A percentile compares a stretch with the other conserved stretches of the same genome.
These are phyloP conservation scores for Megaustenia siamemsis DNA, from an alignment of 2,888 invertebrate species.

Conservation along the genomic window DNA sequence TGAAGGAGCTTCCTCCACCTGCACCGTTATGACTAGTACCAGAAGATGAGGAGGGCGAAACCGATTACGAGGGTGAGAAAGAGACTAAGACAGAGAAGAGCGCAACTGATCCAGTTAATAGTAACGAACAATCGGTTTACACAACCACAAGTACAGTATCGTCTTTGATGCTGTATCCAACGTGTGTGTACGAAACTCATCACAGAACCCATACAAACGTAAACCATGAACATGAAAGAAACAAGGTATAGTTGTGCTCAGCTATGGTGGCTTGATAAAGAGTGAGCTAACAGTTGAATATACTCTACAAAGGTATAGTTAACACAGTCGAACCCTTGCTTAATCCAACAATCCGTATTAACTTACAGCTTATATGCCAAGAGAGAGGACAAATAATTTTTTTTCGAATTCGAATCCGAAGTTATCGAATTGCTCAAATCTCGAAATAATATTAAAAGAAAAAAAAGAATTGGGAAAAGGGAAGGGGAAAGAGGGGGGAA, in stretches of 20 bases:
- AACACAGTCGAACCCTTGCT: too few species aligned
- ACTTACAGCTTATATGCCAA: too few species aligned
- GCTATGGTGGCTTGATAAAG: too few species aligned
- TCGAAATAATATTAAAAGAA: too few species aligned
- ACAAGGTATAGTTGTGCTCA: not conserved
- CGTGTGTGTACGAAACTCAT: constrained; percentile 53
- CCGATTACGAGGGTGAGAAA: not conserved
- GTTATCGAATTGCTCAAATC: too few species aligned
- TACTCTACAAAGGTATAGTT: too few species aligned
- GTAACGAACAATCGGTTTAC: not conserved
- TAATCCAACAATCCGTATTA: too few species aligned
- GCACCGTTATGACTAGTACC: constrained; percentile 53
- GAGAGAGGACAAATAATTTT: too few species aligned
- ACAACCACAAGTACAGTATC: constrained; percentile 33
- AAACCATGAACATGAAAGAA: not conserved
- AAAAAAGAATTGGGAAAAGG: too few species aligned
- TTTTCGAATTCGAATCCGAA: too few species aligned
- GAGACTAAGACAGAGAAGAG: not conserved
- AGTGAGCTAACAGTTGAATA: too few species aligned
- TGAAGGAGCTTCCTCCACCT: constrained; percentile 51
- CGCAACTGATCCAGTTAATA: not conserved
- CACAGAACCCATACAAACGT: constrained; percentile 30
- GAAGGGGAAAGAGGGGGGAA: too few species aligned
- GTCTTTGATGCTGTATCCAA: constrained; percentile 24
- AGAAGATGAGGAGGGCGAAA: not conserved